Evolutionary conservation across 2,888 invertebrate species (phyloP).

Genomic region (Allophyes oxyacanthae): DNA sequence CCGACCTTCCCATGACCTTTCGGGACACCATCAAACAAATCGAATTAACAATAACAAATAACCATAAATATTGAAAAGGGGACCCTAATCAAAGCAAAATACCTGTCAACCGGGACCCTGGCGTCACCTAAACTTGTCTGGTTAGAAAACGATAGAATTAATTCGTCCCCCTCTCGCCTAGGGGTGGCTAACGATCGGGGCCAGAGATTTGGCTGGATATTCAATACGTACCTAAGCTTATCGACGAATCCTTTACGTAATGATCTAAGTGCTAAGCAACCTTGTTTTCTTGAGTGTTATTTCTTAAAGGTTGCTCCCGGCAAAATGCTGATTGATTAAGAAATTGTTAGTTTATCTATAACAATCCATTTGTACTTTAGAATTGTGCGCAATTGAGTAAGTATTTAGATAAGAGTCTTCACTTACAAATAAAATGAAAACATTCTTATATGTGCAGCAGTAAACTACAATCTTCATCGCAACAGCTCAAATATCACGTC

Average conservation of each 20-base stretch:
- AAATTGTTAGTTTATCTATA: constrained; percentile 12
- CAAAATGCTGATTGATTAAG: constrained; percentile 30
- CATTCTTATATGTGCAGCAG: too few relatives aligned
- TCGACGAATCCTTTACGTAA: constrained; percentile 42
- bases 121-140: constrained; percentile 48
- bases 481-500: too few relatives aligned
- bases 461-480: too few relatives aligned
- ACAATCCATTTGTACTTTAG: too few relatives aligned
- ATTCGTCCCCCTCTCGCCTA: constrained; percentile 19
- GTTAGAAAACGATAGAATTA: constrained; percentile 54
- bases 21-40: constrained; percentile 31
- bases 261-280: constrained; percentile 19
- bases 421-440: too few relatives aligned
- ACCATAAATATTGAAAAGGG: constrained; percentile 47
- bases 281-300: constrained; percentile 33
- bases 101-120: constrained; percentile 50
- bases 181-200: constrained; percentile 36
- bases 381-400: too few relatives aligned
- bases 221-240: constrained; percentile 46
- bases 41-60: constrained; percentile 46
- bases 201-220: constrained; percentile 35
- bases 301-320: constrained; percentile 9
- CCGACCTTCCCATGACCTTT: constrained; percentile 15
- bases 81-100: constrained; percentile 57
- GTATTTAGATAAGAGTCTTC: too few relatives aligned